Evolutionary conservation across 2,113 vertebrate genomes (phyloP).

Genomic region (Gopherus evgoodei): DNA sequence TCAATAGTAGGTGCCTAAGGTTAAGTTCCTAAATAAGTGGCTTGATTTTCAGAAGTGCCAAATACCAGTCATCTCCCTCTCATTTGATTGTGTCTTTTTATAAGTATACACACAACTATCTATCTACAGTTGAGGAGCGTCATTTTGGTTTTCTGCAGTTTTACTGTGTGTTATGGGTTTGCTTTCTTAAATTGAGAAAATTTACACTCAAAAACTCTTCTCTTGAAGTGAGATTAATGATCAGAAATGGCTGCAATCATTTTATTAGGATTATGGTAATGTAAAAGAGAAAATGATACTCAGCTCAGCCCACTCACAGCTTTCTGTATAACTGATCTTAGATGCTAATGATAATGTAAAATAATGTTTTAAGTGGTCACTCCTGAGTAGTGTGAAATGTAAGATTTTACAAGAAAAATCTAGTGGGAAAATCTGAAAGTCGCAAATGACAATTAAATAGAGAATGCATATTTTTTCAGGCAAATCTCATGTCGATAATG

Average conservation of each 20-base stretch:
- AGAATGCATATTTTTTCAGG: conserved; percentile 64
- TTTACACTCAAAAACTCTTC: neutral
- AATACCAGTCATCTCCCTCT: neutral
- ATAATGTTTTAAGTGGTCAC: conserved; percentile 66
- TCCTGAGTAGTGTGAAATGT: conserved; percentile 57
- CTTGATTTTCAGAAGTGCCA: neutral
- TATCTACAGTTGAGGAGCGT: neutral
- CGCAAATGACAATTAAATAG: conserved; percentile 74
- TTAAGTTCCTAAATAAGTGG: neutral
- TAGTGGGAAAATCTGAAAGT: conserved; percentile 72
- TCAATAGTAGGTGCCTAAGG: conserved; percentile 32
- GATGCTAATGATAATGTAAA: neutral
- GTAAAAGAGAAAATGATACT: conserved; percentile 67
- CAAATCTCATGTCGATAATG: conserved; percentile 66
- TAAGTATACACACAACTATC: neutral
- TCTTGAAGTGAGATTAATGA: conserved; percentile 29
- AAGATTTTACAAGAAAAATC: conserved; percentile 70
- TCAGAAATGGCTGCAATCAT: conserved; percentile 49
- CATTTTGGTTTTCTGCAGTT: neutral
- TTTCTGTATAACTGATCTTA: conserved; percentile 49
- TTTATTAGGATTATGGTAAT: conserved; percentile 40
- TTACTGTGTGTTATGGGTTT: neutral
- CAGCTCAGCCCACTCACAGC: conserved; percentile 45
- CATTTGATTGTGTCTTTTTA: neutral
- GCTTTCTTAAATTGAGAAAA: conserved; percentile 7